Conservation (phyloP, 2,888 invertebrate species). For the Aromia moschata region DNA sequence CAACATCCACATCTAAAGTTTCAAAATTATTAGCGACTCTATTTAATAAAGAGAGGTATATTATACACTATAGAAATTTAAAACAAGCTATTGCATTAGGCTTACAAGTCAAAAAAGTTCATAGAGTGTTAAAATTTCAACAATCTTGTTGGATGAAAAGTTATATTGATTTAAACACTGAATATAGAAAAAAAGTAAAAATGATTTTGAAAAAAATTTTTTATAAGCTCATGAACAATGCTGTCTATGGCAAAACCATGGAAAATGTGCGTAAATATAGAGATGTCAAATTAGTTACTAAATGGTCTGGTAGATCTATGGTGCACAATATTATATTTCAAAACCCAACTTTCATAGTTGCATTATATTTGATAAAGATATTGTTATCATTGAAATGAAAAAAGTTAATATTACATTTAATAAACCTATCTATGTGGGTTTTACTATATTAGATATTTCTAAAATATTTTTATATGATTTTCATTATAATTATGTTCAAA, state of each 20-base stretch:
- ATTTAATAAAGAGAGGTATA: constrained; percentile 35
- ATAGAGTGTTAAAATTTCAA: constrained; percentile 33
- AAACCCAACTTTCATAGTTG: constrained; percentile 40
- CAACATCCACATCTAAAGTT: background rate
- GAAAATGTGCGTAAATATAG: constrained; percentile 35
- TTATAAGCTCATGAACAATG: constrained; percentile 37
- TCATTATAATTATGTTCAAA: constrained; percentile 40
- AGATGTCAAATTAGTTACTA: constrained; percentile 29
- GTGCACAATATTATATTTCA: constrained; percentile 31
- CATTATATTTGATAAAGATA: constrained; percentile 31
- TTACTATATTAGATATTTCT: constrained; percentile 42
- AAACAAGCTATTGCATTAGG: constrained; percentile 43
- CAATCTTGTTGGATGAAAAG: constrained; percentile 39
- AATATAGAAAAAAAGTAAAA: constrained; percentile 21
- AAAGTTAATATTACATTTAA: constrained; percentile 33
- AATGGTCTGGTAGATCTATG: too few species aligned
- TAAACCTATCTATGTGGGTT: constrained; percentile 44
- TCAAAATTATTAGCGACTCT: background rate
- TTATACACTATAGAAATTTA: constrained; percentile 36
- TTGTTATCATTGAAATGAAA: constrained; percentile 33
- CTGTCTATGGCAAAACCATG: constrained; percentile 38
- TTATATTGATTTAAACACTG: constrained; percentile 37
- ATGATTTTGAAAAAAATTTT: constrained; percentile 39
- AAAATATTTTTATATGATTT: constrained; percentile 42
- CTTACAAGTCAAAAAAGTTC: constrained; percentile 30